A percentile compares a stretch with the other conserved stretches of the same genome.
Conservation (phyloP, 2,888 invertebrate species). For the Nectonema munidae region DNA sequence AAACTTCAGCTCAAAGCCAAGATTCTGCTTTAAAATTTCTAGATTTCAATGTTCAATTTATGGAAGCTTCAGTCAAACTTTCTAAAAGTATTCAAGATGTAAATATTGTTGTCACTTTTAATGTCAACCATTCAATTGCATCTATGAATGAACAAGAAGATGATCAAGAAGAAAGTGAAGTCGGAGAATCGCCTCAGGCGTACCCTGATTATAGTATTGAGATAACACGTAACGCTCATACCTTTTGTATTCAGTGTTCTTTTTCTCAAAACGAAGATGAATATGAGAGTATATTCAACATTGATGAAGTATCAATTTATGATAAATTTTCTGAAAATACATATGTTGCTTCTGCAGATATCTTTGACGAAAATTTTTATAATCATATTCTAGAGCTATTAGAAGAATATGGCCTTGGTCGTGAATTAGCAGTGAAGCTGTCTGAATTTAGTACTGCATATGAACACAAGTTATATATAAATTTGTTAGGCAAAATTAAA, state of each 20-base stretch:
- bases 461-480: slow-evolving; percentile 65
- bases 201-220: slow-evolving; percentile 8
- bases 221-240: slow-evolving; percentile 6
- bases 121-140: slow-evolving; percentile 8
- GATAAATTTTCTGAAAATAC: slow-evolving; percentile 6
- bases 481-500: slow-evolving; percentile 47
- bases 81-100: neutral
- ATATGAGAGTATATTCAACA: slow-evolving; percentile 1
- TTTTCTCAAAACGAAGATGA: neutral
- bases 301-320: slow-evolving; percentile 10
- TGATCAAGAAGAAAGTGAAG: neutral
- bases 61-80: neutral
- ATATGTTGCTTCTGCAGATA: slow-evolving; percentile 1
- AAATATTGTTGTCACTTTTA: slow-evolving; percentile 6
- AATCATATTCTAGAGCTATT: slow-evolving; percentile 68
- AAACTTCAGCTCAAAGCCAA: neutral
- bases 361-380: slow-evolving; percentile 32
- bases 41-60: neutral
- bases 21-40: neutral
- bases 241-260: slow-evolving; percentile 1
- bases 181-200: neutral
- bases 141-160: neutral
- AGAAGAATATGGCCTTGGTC: slow-evolving; percentile 72
- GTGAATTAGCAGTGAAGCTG: slow-evolving; percentile 58
- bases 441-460: slow-evolving; percentile 56